These are phyloP conservation scores for Nyleta sp. DNA, from an alignment of 2,888 invertebrate genomes.

Conservation along the genomic window DNA sequence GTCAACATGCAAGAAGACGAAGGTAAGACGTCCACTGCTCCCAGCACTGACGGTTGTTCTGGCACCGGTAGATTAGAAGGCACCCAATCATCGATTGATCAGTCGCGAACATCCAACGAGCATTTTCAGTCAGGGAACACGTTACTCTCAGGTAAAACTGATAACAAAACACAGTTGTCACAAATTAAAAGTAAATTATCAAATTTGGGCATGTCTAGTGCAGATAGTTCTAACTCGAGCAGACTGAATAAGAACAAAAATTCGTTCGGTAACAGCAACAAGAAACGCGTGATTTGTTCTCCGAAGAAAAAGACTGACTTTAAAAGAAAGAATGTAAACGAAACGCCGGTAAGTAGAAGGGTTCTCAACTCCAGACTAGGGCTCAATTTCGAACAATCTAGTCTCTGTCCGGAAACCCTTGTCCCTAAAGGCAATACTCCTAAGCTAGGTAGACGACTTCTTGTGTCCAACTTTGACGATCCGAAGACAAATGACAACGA, in stretches of 20 bases:
- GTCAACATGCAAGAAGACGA: slow-evolving; percentile 89
- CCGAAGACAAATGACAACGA: slow-evolving; percentile 67
- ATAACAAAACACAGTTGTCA: not conserved
- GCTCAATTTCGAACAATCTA: slow-evolving; percentile 71
- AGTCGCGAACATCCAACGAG: slow-evolving; percentile 52
- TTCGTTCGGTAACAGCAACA: slow-evolving; percentile 9
- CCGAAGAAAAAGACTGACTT: slow-evolving; percentile 33
- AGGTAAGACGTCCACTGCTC: slow-evolving; percentile 85
- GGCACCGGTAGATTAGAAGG: slow-evolving; percentile 75
- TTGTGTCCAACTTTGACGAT: slow-evolving; percentile 75
- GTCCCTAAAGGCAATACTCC: slow-evolving; percentile 76
- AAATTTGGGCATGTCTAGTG: slow-evolving; percentile 3
- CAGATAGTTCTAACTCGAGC: not conserved
- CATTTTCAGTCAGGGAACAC: slow-evolving; percentile 57
- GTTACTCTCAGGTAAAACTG: slow-evolving; percentile 63
- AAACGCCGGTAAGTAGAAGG: slow-evolving; percentile 56
- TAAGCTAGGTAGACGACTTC: slow-evolving; percentile 75
- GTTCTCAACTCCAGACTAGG: slow-evolving; percentile 61
- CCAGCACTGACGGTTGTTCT: slow-evolving; percentile 72
- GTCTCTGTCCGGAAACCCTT: slow-evolving; percentile 70
- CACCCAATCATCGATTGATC: slow-evolving; percentile 59
- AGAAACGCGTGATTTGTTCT: slow-evolving; percentile 33
- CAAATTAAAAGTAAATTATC: slow-evolving; percentile 12
- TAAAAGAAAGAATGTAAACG: slow-evolving; percentile 28
- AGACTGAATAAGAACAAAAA: slow-evolving; percentile 31